Evolutionary conservation across 2,113 vertebrate genomes (phyloP).

Genomic region (Elachura formosa): DNA sequence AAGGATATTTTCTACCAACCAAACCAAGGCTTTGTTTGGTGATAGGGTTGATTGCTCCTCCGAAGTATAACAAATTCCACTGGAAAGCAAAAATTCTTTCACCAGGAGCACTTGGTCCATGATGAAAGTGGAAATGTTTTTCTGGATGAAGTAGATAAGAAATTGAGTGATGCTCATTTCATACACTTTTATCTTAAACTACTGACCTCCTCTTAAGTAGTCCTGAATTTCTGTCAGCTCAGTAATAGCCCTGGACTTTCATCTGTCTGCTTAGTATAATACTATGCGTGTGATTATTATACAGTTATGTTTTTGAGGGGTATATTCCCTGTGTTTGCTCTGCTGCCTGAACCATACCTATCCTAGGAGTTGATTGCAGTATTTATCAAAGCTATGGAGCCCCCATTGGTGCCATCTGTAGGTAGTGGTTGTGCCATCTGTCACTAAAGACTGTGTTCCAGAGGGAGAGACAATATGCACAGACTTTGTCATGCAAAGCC

Average conservation of each 20-base stretch:
- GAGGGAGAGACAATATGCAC: slow-evolving; percentile 30
- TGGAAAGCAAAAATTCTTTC: slow-evolving; percentile 10
- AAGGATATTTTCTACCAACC: slow-evolving; percentile 3
- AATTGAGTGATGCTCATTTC: neutral
- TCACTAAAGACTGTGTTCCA: slow-evolving; percentile 37
- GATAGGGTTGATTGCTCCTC: neutral
- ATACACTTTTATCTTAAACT: slow-evolving; percentile 1
- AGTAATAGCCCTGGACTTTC: neutral
- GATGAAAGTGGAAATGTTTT: slow-evolving; percentile 42
- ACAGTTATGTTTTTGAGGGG: slow-evolving; percentile 1
- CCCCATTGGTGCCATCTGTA: slow-evolving; percentile 55
- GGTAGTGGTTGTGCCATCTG: slow-evolving; percentile 50
- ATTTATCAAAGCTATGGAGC: slow-evolving; percentile 61
- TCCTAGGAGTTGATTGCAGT: slow-evolving; percentile 63
- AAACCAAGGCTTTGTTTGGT: neutral
- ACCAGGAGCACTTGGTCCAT: neutral
- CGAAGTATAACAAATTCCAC: neutral
- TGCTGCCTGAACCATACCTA: slow-evolving; percentile 28
- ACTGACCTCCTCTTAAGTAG: neutral
- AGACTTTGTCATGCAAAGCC: neutral
- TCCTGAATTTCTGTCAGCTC: slow-evolving; percentile 19
- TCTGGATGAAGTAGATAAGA: slow-evolving; percentile 38
- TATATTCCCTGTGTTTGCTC: slow-evolving; percentile 21
- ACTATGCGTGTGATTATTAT: neutral
- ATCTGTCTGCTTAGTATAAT: slow-evolving; percentile 13